Evolutionary conservation across 2,113 vertebrate species (phyloP), one percentile per base, ranked within the genome.

Genomic region (Chinchilla lanigera): DNA sequence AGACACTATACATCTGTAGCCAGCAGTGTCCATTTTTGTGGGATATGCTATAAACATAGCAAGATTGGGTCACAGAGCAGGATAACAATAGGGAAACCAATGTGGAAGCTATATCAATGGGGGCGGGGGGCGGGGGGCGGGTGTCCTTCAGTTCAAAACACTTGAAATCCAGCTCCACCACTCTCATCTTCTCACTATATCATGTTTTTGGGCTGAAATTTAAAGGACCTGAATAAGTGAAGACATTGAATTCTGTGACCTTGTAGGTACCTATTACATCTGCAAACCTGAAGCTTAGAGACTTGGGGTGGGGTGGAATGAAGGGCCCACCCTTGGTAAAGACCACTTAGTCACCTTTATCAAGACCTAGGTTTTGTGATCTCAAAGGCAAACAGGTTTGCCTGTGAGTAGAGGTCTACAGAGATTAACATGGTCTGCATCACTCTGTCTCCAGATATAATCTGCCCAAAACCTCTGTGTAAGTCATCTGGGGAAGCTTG

Each of bases 371-470:
- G 28, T 10, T 78, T 73, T 73, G n/a, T 26, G 22, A 4, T 61
- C 63, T 82, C 41, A 83, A 63, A 60, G 6, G 16, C 4, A 38
- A 73, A 63, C 6, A 26, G 61, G 19, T 35, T 47, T 33, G 7
- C 47, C 38, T 50, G 3, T 0, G 12, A 6, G 19, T 73, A n/a
- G 30, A 50, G 14, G 28, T 3, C 8, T 7, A 4, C 11, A 85
- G 5, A n/a, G 14, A 35, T 9, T 1, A 26, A 13, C 5, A 38
- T 16, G 12, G 5, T 44, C 0, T 22, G 4, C 1, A 28, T n/a
- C 19, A 28, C 3, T 16, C 60, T 78, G 4, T 24, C 0, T 60
- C 35, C 12, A 85, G 28, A 1, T 13, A 1, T 0, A 47, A 8
- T 26, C 38, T 67, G 22, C 5, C 11, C 19, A 78, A 20, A 2